A percentile compares a stretch with the other conserved stretches of the same genome.
phyloP scores from a whole-genome alignment of 2,797 vertebrate genomes.

The Hemibagrus guttatus region DNA sequence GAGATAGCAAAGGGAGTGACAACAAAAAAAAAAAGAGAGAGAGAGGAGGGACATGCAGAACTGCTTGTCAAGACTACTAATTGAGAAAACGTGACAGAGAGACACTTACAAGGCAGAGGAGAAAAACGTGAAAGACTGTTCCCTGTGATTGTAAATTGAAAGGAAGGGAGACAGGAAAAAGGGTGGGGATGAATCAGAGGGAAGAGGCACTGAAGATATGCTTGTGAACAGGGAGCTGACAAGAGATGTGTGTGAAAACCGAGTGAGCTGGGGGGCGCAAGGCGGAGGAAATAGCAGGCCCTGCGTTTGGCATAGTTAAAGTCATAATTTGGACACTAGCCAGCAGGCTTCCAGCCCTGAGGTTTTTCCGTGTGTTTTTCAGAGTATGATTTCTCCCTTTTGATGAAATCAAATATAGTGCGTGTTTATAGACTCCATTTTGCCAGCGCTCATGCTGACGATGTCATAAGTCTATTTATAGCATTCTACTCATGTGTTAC shows the following conservation, averaged over 20 bases:
- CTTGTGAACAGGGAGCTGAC: slow-evolving; percentile 33
- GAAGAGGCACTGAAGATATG: slow-evolving; percentile 24
- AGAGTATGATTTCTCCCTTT: slow-evolving; percentile 21
- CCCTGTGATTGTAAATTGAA: slow-evolving; percentile 78
- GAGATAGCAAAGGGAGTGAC: slow-evolving; percentile 32
- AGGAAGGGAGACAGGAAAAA: slow-evolving; percentile 67
- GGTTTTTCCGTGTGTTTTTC: slow-evolving; percentile 48
- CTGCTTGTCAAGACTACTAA: slow-evolving; percentile 73
- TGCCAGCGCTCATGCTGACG: slow-evolving; percentile 24
- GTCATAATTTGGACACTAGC: slow-evolving; percentile 64
- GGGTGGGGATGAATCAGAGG: not conserved
- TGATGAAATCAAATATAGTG: slow-evolving; percentile 26
- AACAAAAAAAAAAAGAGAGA: slow-evolving; percentile 46
- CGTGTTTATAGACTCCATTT: slow-evolving; percentile 38
- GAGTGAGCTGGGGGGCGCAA: not conserved
- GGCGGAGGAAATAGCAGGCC: slow-evolving; percentile 54
- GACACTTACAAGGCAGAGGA: slow-evolving; percentile 67
- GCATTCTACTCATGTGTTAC: slow-evolving; percentile 28
- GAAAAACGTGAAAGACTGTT: slow-evolving; percentile 65
- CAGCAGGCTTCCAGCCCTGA: slow-evolving; percentile 65
- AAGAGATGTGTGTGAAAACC: slow-evolving; percentile 21
- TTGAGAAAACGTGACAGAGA: slow-evolving; percentile 78
- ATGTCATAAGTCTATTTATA: slow-evolving; percentile 43
- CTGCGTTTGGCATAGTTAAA: slow-evolving; percentile 67
- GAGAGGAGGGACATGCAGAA: slow-evolving; percentile 66